Conservation (phyloP, 2,888 invertebrate species). For the Aphidoletes aphidimyza region DNA sequence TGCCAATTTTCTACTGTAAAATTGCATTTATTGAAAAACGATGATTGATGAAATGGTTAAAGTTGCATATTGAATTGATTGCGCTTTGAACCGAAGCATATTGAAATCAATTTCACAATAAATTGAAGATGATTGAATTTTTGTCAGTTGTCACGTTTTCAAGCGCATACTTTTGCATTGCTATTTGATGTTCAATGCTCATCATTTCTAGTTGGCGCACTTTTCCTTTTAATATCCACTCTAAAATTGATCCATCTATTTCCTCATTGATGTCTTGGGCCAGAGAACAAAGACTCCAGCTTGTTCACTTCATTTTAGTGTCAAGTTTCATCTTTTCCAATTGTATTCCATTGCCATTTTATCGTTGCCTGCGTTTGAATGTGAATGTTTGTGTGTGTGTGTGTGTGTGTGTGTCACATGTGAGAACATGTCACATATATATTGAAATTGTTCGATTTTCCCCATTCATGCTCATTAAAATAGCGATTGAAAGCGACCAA, state of each 20-base stretch:
- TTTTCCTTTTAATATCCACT: not conserved
- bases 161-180: too few relatives aligned
- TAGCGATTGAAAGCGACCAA: not conserved
- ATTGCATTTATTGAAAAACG: too few relatives aligned
- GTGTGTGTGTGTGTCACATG: too few relatives aligned
- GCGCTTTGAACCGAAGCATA: not conserved
- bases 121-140: not conserved
- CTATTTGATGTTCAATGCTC: too few relatives aligned
- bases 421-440: not conserved
- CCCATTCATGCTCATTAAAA: constrained; percentile 24
- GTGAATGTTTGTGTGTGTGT: too few relatives aligned
- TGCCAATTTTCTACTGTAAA: not conserved
- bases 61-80: not conserved
- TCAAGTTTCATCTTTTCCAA: constrained; percentile 43
- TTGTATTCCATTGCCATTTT: too few relatives aligned
- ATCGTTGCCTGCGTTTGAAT: too few relatives aligned
- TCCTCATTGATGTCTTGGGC: not conserved
- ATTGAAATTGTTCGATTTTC: constrained; percentile 36
- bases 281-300: not conserved
- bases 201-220: too few relatives aligned
- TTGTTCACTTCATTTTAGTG: not conserved
- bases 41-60: not conserved
- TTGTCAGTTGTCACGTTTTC: too few relatives aligned
- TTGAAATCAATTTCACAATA: not conserved
- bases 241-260: too few relatives aligned